These are phyloP conservation scores for Eurystomus glaucurus DNA, from an alignment of 2,797 vertebrate genomes.

Conservation along the genomic window DNA sequence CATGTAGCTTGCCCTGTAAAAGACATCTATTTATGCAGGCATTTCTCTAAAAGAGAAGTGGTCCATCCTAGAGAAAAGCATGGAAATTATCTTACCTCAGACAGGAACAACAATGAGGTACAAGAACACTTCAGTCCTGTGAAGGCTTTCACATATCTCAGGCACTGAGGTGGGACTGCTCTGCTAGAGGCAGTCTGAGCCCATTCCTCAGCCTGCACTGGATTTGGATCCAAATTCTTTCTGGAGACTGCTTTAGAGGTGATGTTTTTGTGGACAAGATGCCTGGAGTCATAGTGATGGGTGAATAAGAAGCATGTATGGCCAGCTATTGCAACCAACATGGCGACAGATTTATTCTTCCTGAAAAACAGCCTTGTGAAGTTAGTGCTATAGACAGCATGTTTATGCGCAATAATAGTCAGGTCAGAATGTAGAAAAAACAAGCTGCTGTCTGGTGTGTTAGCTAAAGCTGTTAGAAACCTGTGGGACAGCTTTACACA, in stretches of 20 bases:
- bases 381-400: neutral
- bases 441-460: neutral
- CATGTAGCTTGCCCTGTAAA: neutral
- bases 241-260: neutral
- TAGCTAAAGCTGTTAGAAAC: neutral
- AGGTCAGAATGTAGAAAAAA: neutral
- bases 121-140: neutral
- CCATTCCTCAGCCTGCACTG: neutral
- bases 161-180: neutral
- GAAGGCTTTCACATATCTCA: neutral
- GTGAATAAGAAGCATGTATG: neutral
- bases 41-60: neutral
- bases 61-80: neutral
- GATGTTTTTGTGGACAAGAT: neutral
- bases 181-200: neutral
- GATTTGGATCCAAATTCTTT: neutral
- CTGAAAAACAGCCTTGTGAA: neutral
- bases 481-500: neutral
- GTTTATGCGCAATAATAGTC: neutral
- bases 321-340: neutral
- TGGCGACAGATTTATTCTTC: neutral
- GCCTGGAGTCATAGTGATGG: neutral
- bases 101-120: rapidly evolving
- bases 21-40: neutral
- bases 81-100: neutral